Base-by-base conservation (phyloP, 35 echinoderm and acorn worm species). In the Lytechinus pictus region DNA sequence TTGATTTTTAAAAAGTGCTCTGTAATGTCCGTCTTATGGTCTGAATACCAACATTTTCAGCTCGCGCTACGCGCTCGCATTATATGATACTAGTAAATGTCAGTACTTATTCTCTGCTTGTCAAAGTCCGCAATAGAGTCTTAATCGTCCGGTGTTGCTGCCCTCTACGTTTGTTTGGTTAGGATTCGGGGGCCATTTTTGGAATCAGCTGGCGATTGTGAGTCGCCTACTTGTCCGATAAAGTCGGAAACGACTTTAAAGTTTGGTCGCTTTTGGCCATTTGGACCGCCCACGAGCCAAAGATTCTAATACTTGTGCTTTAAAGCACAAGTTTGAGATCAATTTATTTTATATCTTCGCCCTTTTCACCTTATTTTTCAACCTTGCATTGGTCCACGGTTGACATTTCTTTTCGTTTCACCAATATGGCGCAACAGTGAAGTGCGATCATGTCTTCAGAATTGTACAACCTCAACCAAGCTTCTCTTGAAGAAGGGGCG, bases 371-470 rank as follows among this genome's bases (percentile, higher is more conserved):
- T 27, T 86, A 19, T 27, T 86, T 96, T 96, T 53, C 61, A 94
- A 95, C 27, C 92, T 86, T 66, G 94, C 87, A 96, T 56, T 95
- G 61, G 89, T 89, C 86, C 27, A 95, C 92, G 51, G 87, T 91
- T 57, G 94, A 96, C 92, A 92, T 28, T 60, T 96, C 86, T 13
- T 88, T 94, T 92, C 97, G 92, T 95, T 96, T 97, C 94, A 96
- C 94, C 95, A 96, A 94, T 95, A 96, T 96, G 96, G 96, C 95
- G 96, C 94, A 94, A 95, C 96, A 95, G 96, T 95, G 90, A 87
- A 94, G 94, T 52, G 89, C 90, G 92, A 94, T 89, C 96, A 97
- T 95, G 95, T 97, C 96, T 72, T 86, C 95, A 61, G 54, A 96
- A 92, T 95, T 60, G 94, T 86, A 89, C 92, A 91, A 33, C 54